Base-by-base conservation (phyloP, 2,113 vertebrate genomes). In the Lasiurus cinereus region DNA sequence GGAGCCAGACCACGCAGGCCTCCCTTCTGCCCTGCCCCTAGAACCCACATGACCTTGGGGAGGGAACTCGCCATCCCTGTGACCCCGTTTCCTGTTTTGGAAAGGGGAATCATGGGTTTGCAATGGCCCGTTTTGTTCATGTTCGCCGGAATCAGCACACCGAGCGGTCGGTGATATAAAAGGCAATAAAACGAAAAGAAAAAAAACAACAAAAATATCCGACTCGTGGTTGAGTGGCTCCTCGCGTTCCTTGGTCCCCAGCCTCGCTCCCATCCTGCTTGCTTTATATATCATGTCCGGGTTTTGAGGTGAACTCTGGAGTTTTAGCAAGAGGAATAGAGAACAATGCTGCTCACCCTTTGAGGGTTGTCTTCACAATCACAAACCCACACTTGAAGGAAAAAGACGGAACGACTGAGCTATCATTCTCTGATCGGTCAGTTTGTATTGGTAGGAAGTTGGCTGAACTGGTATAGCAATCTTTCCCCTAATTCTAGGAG, bases 151-250 rank as follows among this genome's bases (percentile, higher is more conserved):
- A 66, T 69, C 4, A 48, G 19, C 6, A 69, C 5, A 18, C 2
- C 36, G 43, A 29, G 24, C n/a, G 85, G 5, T 48, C 9, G 9
- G 36, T 50, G 22, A 59, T 2, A 31, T 31, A 72, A 31, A 46
- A 70, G 6, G 21, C 5, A 8, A 33, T 0, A 19, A 59, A 43
- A 93, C 39, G 2, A 50, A 39, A 52, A 54, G 31, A n/a, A 22
- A 69, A 69, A 21, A 59, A 16, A 52, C 13, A 52, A 39, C 13
- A 79, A 14, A 14, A 54, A 52, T 2, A 29, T 6, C 36, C 7
- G 24, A 33, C 3, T 18, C 5, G 1, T 16, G 48, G 29, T 13
- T 5, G 0, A 62, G 10, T 10, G 22, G 4, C 27, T n/a, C 3
- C 22, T 62, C 22, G n/a, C 0, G 1, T 19, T 4, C 27, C 66